Evolutionary conservation across 2,113 vertebrate genomes (phyloP).

Genomic region (Cavia porcellus): DNA sequence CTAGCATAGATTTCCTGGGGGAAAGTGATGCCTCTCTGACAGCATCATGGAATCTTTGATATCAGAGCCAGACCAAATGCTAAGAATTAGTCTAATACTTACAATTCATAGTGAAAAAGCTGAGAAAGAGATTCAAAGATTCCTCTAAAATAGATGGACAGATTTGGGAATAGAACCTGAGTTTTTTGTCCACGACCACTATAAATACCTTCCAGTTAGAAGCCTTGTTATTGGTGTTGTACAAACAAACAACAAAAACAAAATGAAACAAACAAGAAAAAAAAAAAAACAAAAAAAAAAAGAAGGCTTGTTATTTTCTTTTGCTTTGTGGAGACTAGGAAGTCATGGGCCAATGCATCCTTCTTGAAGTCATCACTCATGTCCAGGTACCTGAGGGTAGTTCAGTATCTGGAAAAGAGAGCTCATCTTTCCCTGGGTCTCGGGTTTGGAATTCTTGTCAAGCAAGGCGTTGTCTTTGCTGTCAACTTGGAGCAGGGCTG

Average conservation of each 20-base stretch:
- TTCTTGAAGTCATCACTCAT: conserved; percentile 46
- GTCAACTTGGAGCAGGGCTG: neutral
- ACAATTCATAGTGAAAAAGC: conserved; percentile 3
- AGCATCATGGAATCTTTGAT: neutral
- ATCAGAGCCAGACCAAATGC: neutral
- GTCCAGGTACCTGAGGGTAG: neutral
- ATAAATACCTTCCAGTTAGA: neutral
- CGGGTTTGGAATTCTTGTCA: conserved; percentile 13
- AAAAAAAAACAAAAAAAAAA: too few relatives aligned
- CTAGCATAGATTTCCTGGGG: neutral
- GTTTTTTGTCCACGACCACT: neutral
- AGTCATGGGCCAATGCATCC: neutral
- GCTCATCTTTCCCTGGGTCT: neutral
- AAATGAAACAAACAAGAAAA: too few relatives aligned
- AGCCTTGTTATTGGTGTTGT: neutral
- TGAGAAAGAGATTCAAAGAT: neutral
- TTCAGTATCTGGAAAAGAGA: neutral
- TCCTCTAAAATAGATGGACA: neutral
- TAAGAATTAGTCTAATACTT: neutral
- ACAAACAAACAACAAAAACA: too few relatives aligned
- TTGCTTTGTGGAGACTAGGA: conserved; percentile 27
- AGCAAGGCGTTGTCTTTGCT: conserved; percentile 8
- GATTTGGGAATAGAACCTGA: neutral
- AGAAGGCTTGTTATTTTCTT: conserved; percentile 14
- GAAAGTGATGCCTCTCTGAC: neutral